Evolutionary conservation across 2,113 vertebrate genomes (phyloP).

Genomic region (Clarias magur): DNA sequence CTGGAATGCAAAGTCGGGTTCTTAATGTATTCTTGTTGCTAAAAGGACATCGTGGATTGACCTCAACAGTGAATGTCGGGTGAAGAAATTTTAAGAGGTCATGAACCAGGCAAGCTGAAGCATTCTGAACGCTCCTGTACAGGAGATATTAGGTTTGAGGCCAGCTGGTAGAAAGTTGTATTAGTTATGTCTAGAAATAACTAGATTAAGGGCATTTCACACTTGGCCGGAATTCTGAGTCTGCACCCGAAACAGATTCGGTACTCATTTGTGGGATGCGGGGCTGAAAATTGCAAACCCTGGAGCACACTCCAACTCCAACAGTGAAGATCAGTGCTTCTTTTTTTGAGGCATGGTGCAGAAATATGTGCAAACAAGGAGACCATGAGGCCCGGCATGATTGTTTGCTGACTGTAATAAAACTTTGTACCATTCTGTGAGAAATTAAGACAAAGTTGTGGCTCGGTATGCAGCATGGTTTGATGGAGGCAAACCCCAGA

Average conservation of each 20-base stretch:
- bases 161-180: background rate
- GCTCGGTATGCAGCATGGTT: background rate
- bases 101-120: background rate
- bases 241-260: background rate
- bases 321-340: background rate
- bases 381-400: background rate
- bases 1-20: background rate
- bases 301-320: background rate
- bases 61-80: background rate
- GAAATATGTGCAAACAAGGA: background rate
- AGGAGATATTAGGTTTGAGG: background rate
- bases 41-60: background rate
- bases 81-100: constrained; percentile 1
- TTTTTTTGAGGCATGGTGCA: background rate
- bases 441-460: background rate
- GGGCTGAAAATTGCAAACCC: background rate
- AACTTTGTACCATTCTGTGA: background rate
- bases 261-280: background rate
- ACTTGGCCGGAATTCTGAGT: background rate
- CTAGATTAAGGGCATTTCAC: background rate
- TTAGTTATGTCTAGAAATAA: background rate
- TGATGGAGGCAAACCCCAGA: background rate
- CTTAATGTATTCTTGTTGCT: background rate
- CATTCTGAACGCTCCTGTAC: background rate
- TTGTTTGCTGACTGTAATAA: background rate